These are phyloP conservation scores for Atrichornis clamosus DNA, from an alignment of 2,113 vertebrate species.

Conservation along the genomic window DNA sequence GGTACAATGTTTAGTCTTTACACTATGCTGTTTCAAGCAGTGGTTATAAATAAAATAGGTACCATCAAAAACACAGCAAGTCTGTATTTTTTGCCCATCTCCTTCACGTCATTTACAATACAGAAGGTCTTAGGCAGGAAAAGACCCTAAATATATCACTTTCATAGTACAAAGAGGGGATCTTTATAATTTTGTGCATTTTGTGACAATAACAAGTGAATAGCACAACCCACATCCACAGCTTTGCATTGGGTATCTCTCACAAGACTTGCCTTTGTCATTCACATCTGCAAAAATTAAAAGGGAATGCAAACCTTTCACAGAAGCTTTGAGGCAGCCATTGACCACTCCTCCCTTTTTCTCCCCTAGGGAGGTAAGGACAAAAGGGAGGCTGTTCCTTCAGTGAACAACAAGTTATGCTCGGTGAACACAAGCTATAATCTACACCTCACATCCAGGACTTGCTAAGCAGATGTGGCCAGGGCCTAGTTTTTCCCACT, in stretches of 20 bases:
- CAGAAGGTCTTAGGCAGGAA: not conserved
- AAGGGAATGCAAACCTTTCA: not conserved
- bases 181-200: not conserved
- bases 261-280: not conserved
- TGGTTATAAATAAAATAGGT: conserved; percentile 8
- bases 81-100: not conserved
- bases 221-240: not conserved
- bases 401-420: not conserved
- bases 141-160: not conserved
- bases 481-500: not conserved
- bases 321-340: not conserved
- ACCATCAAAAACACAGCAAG: not conserved
- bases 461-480: not conserved
- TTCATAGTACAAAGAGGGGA: not conserved
- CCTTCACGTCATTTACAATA: not conserved
- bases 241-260: not conserved
- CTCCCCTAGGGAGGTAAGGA: not conserved
- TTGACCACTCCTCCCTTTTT: not conserved
- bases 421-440: not conserved
- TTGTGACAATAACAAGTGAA: not conserved
- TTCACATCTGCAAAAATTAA: not conserved
- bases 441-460: not conserved
- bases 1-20: not conserved
- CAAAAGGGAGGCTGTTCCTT: not conserved
- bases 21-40: not conserved